phyloP scores from a whole-genome alignment of 2,888 invertebrate species.

The Phasia obesa region DNA sequence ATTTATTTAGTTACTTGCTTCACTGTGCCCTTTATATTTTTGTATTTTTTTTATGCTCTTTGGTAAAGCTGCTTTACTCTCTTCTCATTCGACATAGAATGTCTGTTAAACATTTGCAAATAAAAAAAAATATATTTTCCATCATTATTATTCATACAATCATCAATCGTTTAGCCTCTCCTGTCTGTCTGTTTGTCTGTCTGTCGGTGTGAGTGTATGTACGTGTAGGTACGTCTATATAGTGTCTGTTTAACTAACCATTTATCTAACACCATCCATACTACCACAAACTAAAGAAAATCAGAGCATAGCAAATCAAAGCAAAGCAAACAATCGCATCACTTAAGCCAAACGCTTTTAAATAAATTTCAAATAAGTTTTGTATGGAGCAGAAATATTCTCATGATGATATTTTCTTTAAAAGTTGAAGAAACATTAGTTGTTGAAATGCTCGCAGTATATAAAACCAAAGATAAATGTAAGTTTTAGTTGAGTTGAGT shows the following conservation, averaged over 20 bases:
- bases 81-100: slow-evolving; percentile 60
- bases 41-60: background rate
- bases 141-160: slow-evolving; percentile 60
- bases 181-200: slow-evolving; percentile 8
- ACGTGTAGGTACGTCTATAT: background rate
- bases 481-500: slow-evolving; percentile 21
- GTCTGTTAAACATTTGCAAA: slow-evolving; percentile 47
- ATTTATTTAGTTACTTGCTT: background rate
- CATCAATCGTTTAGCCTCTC: slow-evolving; percentile 36
- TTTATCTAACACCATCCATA: slow-evolving; percentile 57
- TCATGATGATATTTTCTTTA: slow-evolving; percentile 33
- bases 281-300: too few relatives aligned
- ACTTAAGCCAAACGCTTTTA: slow-evolving; percentile 57
- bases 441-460: slow-evolving; percentile 15
- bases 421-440: slow-evolving; percentile 19
- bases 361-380: slow-evolving; percentile 41
- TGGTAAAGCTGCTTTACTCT: slow-evolving; percentile 40
- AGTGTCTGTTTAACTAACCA: slow-evolving; percentile 52
- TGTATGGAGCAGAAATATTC: slow-evolving; percentile 11
- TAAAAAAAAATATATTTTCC: slow-evolving; percentile 41
- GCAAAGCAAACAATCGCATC: slow-evolving; percentile 52
- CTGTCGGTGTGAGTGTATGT: background rate
- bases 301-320: slow-evolving; percentile 44
- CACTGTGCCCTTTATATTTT: slow-evolving; percentile 35
- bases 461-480: slow-evolving; percentile 24